These are phyloP conservation scores for Perca flavescens DNA, from an alignment of 2,113 vertebrate species.

Conservation along the genomic window DNA sequence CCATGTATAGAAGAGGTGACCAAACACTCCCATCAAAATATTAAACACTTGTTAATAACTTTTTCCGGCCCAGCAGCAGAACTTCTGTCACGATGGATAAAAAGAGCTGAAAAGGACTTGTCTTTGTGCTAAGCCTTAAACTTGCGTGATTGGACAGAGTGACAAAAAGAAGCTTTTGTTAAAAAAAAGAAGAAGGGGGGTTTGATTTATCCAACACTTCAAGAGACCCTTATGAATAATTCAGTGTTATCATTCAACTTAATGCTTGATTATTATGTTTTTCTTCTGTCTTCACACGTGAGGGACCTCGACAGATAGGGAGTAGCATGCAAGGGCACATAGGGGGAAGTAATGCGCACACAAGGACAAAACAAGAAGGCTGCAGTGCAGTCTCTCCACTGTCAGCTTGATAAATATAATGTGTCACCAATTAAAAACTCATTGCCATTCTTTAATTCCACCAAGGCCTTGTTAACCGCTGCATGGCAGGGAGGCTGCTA, in stretches of 20 bases:
- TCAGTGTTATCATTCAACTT: slow-evolving; percentile 92
- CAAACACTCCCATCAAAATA: slow-evolving; percentile 86
- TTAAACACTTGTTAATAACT: slow-evolving; percentile 91
- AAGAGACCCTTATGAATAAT: slow-evolving; percentile 92
- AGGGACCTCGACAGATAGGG: slow-evolving; percentile 80
- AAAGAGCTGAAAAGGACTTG: slow-evolving; percentile 81
- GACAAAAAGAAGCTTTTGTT: slow-evolving; percentile 87
- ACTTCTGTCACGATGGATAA: slow-evolving; percentile 80
- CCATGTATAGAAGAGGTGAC: slow-evolving; percentile 62
- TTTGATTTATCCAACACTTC: slow-evolving; percentile 88
- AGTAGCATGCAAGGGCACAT: slow-evolving; percentile 83
- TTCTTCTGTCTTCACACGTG: slow-evolving; percentile 88
- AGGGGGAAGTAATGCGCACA: slow-evolving; percentile 87
- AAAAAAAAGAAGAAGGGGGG: slow-evolving; percentile 54
- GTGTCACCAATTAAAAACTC: slow-evolving; percentile 97
- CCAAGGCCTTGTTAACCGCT: slow-evolving; percentile 90
- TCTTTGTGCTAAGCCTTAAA: slow-evolving; percentile 81
- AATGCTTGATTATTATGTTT: slow-evolving; percentile 87
- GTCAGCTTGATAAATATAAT: slow-evolving; percentile 97
- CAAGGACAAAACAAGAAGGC: slow-evolving; percentile 89
- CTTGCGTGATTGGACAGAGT: slow-evolving; percentile 76
- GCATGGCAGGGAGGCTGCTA: slow-evolving; percentile 87
- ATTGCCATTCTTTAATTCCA: slow-evolving; percentile 90
- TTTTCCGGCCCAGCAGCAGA: slow-evolving; percentile 79
- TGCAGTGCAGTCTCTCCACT: slow-evolving; percentile 84